Percentiles rank a stretch among this genome's conserved stretches.
phyloP scores from a whole-genome alignment of 2,797 vertebrate species.

The Sebastes reedi region DNA sequence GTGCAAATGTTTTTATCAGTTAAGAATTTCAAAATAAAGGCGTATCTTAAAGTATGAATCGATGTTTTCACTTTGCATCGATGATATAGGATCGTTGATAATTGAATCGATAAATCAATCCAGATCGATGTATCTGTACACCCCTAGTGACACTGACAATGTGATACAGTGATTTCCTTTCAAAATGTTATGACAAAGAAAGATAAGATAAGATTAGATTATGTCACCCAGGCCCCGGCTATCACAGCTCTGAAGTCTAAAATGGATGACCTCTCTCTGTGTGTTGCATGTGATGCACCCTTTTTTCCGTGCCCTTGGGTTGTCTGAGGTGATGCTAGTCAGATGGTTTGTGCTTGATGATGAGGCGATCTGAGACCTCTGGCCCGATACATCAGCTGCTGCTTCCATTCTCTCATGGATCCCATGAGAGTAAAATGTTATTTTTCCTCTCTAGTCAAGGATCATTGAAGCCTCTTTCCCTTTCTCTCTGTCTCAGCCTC shows the following conservation, averaged over 20 bases:
- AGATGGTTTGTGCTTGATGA: slow-evolving; percentile 28
- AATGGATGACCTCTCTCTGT: not conserved
- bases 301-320: slow-evolving; percentile 11
- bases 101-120: no score
- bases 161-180: not conserved
- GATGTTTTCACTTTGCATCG: no score
- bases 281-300: slow-evolving; percentile 4
- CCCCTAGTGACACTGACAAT: not conserved
- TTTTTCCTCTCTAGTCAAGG: not conserved
- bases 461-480: not conserved
- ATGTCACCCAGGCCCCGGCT: no score
- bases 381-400: slow-evolving; percentile 52
- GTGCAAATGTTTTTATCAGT: no score
- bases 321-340: slow-evolving; percentile 46
- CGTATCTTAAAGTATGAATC: no score
- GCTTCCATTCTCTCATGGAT: slow-evolving; percentile 31
- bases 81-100: no score
- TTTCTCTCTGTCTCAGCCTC: slow-evolving; percentile 9
- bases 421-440: slow-evolving; percentile 35
- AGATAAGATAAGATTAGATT: not conserved
- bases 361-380: slow-evolving; percentile 7
- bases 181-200: not conserved
- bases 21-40: no score
- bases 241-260: not conserved
- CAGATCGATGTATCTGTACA: no score